phyloP scores from a whole-genome alignment of 1,140 invertebrate genomes.

The Trachymyrmex cornetzi region DNA sequence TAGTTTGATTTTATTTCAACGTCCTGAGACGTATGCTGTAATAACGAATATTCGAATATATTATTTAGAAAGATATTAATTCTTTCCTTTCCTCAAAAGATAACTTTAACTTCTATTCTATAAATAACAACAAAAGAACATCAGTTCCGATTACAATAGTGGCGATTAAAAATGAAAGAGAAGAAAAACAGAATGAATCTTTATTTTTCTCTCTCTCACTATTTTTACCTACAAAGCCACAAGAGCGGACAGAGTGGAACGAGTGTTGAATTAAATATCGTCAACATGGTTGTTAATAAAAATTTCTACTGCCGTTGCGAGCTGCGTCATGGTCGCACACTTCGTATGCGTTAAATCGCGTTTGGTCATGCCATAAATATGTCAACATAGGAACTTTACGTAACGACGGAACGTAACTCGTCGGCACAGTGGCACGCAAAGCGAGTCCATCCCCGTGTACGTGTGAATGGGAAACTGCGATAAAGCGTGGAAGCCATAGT shows the following conservation, averaged over 20 bases:
- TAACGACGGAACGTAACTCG: slow-evolving; percentile 43
- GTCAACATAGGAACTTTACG: slow-evolving; percentile 47
- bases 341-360: slow-evolving; percentile 46
- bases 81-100: neutral
- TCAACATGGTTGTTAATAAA: slow-evolving; percentile 40
- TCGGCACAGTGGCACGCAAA: slow-evolving; percentile 11
- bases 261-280: slow-evolving; percentile 50
- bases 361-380: slow-evolving; percentile 49
- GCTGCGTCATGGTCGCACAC: slow-evolving; percentile 11
- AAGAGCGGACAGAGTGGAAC: neutral
- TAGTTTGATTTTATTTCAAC: no score
- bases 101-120: neutral
- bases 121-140: neutral
- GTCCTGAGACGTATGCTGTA: no score
- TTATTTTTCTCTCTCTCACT: neutral
- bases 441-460: slow-evolving; percentile 28
- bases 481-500: slow-evolving; percentile 9
- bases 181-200: neutral
- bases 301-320: slow-evolving; percentile 40
- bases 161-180: slow-evolving; percentile 26
- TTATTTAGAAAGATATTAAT: neutral
- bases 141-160: neutral
- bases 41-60: no score
- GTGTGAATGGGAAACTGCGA: slow-evolving; percentile 19
- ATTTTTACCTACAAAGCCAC: slow-evolving; percentile 20